Conservation (phyloP, 2,888 invertebrate species). For the Podabrus alpinus region DNA sequence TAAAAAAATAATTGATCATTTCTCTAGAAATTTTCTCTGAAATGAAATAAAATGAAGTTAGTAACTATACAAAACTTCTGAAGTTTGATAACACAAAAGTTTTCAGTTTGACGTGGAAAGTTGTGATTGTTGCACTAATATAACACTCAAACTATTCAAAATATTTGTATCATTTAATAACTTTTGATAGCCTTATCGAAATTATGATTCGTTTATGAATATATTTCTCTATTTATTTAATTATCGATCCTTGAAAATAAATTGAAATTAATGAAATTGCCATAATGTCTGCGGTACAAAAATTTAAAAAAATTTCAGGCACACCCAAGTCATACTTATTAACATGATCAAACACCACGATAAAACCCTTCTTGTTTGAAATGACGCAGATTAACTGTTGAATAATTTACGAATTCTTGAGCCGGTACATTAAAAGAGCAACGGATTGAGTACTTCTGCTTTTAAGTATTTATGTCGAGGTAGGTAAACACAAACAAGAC, state of each 20-base stretch:
- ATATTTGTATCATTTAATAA: not conserved
- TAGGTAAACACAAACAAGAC: constrained; percentile 2
- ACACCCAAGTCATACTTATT: not conserved
- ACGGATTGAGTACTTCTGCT: not conserved
- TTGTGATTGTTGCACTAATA: not conserved
- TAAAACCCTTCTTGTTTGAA: not conserved
- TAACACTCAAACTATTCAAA: not conserved
- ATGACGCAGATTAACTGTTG: not conserved
- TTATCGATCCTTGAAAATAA: not conserved
- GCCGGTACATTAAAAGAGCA: not conserved
- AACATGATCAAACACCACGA: not conserved
- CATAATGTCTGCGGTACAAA: no score
- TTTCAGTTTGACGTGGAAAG: not conserved
- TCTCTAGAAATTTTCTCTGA: not conserved
- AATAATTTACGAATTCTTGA: not conserved
- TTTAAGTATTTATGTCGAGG: not conserved
- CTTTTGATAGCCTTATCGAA: not conserved
- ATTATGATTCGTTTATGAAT: not conserved
- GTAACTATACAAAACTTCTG: not conserved
- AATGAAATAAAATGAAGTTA: not conserved
- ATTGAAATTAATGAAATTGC: not conserved
- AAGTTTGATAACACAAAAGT: not conserved
- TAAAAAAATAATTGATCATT: not conserved
- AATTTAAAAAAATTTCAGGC: not conserved
- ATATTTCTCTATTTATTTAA: not conserved